These are phyloP conservation scores for Nebria brevicollis DNA, from an alignment of 2,888 invertebrate species.

Conservation along the genomic window DNA sequence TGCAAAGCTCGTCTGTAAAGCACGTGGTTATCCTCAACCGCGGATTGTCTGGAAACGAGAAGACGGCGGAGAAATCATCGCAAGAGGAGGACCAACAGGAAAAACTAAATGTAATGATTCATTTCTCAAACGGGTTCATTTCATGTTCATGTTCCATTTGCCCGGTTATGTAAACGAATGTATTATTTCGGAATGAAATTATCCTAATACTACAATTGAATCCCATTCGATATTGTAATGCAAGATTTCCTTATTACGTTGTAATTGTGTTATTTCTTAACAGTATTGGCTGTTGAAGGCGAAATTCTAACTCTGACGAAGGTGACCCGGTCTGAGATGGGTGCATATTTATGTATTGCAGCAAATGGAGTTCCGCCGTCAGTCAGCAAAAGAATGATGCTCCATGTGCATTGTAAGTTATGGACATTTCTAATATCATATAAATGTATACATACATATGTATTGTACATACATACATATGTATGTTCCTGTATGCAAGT, in stretches of 20 bases:
- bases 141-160: too few relatives aligned
- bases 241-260: background rate
- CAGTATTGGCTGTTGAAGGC: conserved; percentile 79
- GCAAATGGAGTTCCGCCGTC: conserved; percentile 89
- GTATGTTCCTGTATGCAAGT: background rate
- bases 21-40: conserved; percentile 85
- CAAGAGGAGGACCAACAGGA: conserved; percentile 76
- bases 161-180: background rate
- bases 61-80: conserved; percentile 84
- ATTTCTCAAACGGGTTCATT: background rate
- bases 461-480: conserved; percentile 6
- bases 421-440: conserved; percentile 1
- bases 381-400: conserved; percentile 90
- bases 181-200: background rate
- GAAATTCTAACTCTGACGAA: conserved; percentile 84
- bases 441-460: conserved; percentile 6
- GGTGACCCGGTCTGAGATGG: conserved; percentile 90
- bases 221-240: too few relatives aligned
- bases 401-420: conserved; percentile 92
- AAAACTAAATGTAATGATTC: conserved; percentile 75
- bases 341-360: conserved; percentile 87
- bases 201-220: too few relatives aligned
- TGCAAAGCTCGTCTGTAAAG: conserved; percentile 87
- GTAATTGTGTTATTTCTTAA: conserved; percentile 50
- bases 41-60: conserved; percentile 88